phyloP scores from a whole-genome alignment of 2,113 vertebrate genomes.

The Columba livia region DNA sequence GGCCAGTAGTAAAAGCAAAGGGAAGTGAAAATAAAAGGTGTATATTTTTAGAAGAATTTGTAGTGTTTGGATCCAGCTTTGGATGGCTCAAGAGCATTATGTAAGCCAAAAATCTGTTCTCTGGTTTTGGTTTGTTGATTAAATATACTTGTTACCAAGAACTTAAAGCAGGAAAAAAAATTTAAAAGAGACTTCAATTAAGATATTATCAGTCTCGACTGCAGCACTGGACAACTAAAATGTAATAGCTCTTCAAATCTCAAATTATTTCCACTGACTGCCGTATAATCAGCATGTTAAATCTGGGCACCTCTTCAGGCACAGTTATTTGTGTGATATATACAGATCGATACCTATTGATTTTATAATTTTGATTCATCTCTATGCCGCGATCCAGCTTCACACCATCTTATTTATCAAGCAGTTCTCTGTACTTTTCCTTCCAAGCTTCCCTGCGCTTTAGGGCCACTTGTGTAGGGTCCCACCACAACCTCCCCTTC shows the following conservation, averaged over 20 bases:
- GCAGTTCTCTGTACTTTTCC: neutral
- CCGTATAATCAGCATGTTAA: slow-evolving; percentile 51
- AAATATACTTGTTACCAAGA: slow-evolving; percentile 47
- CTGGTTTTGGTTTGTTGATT: neutral
- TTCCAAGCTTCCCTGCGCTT: neutral
- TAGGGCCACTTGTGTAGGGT: neutral
- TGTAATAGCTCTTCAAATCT: neutral
- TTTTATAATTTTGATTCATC: slow-evolving; percentile 73
- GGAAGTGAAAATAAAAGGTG: neutral
- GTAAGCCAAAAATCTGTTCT: slow-evolving; percentile 43
- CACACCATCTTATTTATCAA: slow-evolving; percentile 61
- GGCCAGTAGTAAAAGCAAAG: neutral
- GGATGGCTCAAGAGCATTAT: slow-evolving; percentile 25
- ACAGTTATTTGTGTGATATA: slow-evolving; percentile 68
- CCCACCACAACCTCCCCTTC: neutral
- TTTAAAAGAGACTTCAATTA: neutral
- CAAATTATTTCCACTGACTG: slow-evolving; percentile 49
- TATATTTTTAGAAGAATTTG: slow-evolving; percentile 41
- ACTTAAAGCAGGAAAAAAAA: neutral
- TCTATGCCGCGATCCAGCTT: slow-evolving; percentile 35
- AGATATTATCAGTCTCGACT: slow-evolving; percentile 11
- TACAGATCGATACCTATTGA: slow-evolving; percentile 69
- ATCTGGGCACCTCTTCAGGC: slow-evolving; percentile 58
- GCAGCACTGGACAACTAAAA: neutral
- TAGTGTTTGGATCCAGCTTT: slow-evolving; percentile 16